A percentile compares a stretch with the other conserved stretches of the same genome.
These are phyloP conservation scores for Antigone vipio DNA, from an alignment of 2,113 vertebrate genomes.

Conservation along the genomic window DNA sequence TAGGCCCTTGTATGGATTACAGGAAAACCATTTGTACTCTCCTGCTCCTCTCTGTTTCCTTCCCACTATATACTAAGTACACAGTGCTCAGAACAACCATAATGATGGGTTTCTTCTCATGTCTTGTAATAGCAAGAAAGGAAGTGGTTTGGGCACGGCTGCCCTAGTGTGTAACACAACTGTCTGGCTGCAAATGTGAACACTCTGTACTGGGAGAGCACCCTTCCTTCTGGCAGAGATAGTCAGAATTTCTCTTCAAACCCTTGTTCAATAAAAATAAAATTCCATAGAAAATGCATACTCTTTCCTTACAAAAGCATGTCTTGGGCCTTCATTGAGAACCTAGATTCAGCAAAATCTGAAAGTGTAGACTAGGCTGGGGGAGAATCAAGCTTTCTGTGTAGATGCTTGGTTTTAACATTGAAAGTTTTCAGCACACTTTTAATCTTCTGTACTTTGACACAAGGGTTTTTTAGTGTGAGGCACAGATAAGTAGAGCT, in stretches of 20 bases:
- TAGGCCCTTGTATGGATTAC: background rate
- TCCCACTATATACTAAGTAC: background rate
- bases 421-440: background rate
- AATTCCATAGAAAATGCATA: background rate
- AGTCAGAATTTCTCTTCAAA: background rate
- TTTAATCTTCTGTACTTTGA: background rate
- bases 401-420: background rate
- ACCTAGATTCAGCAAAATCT: background rate
- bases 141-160: background rate
- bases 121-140: background rate
- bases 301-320: background rate
- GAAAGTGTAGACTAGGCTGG: background rate
- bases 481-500: background rate
- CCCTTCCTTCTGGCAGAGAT: background rate
- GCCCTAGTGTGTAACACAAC: background rate
- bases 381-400: background rate
- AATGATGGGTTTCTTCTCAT: background rate
- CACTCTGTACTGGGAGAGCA: background rate
- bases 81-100: background rate
- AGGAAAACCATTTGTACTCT: background rate
- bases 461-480: rapidly evolving
- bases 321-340: background rate
- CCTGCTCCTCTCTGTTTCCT: background rate
- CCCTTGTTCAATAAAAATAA: background rate
- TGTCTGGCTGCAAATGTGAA: background rate